phyloP scores from a whole-genome alignment of 2,888 invertebrate species.

The Ceraclea dissimilis region DNA sequence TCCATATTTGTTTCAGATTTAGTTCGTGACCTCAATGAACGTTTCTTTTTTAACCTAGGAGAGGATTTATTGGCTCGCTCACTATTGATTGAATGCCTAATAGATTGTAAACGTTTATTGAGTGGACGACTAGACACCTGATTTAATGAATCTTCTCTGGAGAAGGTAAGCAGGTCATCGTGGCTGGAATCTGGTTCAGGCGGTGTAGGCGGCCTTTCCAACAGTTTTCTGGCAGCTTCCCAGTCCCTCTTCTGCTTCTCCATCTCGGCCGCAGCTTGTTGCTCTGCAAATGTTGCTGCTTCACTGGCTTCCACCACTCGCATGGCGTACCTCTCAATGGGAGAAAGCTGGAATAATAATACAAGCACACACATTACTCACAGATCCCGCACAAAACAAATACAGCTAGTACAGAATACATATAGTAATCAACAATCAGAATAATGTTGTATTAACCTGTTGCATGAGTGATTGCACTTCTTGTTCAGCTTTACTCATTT shows the following conservation, averaged over 20 bases:
- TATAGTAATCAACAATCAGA: slow-evolving; percentile 34
- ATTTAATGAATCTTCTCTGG: slow-evolving; percentile 70
- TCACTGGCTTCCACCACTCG: slow-evolving; percentile 83
- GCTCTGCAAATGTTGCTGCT: slow-evolving; percentile 75
- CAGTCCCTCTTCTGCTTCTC: slow-evolving; percentile 80
- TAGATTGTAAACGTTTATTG: slow-evolving; percentile 13
- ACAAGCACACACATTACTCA: neutral
- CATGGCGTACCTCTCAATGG: slow-evolving; percentile 94
- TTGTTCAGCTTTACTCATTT: slow-evolving; percentile 62
- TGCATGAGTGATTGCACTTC: slow-evolving; percentile 65
- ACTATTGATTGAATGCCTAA: slow-evolving; percentile 3
- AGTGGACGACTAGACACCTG: slow-evolving; percentile 51
- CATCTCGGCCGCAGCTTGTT: slow-evolving; percentile 83
- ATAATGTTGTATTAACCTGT: slow-evolving; percentile 52
- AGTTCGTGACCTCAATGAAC: neutral
- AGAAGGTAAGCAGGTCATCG: slow-evolving; percentile 64
- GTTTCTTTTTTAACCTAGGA: slow-evolving; percentile 8
- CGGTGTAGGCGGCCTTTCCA: slow-evolving; percentile 38
- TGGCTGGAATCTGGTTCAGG: slow-evolving; percentile 48
- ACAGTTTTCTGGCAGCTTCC: slow-evolving; percentile 71
- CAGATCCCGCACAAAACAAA: no score
- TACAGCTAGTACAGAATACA: neutral
- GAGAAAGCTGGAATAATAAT: slow-evolving; percentile 67
- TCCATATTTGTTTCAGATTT: slow-evolving; percentile 6
- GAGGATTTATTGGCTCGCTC: slow-evolving; percentile 1